phyloP scores from a whole-genome alignment of 37 sponge, comb jelly and placozoan species.

The Tethya wilhelma region DNA sequence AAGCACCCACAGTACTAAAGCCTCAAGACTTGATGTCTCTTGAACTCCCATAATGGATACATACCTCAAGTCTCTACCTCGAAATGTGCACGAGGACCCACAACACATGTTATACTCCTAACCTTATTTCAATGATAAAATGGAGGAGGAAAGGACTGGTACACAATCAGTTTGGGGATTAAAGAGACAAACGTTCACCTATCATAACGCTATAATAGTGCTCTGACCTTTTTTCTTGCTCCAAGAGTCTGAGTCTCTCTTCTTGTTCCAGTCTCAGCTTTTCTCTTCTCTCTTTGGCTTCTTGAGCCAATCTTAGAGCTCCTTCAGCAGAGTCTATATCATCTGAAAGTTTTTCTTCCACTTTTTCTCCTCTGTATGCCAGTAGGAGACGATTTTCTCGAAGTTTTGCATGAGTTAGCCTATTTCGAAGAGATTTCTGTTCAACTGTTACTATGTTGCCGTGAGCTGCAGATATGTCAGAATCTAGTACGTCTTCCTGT shows the following conservation, averaged over 20 bases:
- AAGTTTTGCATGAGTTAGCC: background rate
- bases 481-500: background rate
- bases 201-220: too few relatives aligned
- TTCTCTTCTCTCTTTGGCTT: background rate
- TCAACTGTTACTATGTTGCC: background rate
- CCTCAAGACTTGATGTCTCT: too few relatives aligned
- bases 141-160: too few relatives aligned
- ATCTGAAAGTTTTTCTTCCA: background rate
- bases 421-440: background rate
- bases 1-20: too few relatives aligned
- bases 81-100: too few relatives aligned
- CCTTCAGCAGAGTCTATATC: conserved; percentile 4
- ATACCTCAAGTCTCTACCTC: too few relatives aligned
- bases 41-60: too few relatives aligned
- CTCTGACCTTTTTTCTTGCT: conserved; percentile 10
- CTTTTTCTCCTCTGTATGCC: background rate
- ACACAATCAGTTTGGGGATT: too few relatives aligned
- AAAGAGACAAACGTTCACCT: too few relatives aligned
- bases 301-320: background rate
- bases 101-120: too few relatives aligned
- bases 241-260: too few relatives aligned
- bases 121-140: too few relatives aligned
- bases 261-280: conserved; percentile 6
- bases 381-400: background rate
- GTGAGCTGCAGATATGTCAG: background rate